Conservation (phyloP, 2,113 vertebrate species). For the Nettapus auritus region DNA sequence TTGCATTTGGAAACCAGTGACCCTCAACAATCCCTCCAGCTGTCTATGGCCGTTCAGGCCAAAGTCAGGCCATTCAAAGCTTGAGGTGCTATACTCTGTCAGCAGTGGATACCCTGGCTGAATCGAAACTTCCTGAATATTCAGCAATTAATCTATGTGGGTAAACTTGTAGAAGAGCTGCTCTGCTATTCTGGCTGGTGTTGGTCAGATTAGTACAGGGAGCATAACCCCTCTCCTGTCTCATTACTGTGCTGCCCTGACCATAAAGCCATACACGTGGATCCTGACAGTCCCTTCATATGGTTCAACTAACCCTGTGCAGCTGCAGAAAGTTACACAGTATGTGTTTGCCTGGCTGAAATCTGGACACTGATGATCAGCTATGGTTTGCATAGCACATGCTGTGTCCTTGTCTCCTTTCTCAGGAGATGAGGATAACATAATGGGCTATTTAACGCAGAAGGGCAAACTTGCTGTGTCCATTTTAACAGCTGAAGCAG, state of each 20-base stretch:
- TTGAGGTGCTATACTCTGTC: not conserved
- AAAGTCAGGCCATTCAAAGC: not conserved
- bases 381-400: not conserved
- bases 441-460: not conserved
- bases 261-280: not conserved
- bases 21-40: not conserved
- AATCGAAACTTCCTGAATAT: not conserved
- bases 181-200: not conserved
- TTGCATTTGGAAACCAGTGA: not conserved
- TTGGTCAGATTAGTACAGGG: fast-evolving
- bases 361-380: not conserved
- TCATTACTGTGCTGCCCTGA: not conserved
- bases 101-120: not conserved
- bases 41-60: not conserved
- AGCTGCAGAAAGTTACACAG: not conserved
- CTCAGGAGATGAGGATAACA: not conserved
- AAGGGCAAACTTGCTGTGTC: not conserved
- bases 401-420: not conserved
- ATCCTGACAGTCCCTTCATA: no score
- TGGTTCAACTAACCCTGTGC: not conserved
- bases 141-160: not conserved
- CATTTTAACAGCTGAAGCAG: not conserved
- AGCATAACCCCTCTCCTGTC: not conserved
- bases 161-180: not conserved
- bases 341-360: not conserved